Conservation (phyloP, 64 coral and sea anemone genomes). For the Montipora capricornis region DNA sequence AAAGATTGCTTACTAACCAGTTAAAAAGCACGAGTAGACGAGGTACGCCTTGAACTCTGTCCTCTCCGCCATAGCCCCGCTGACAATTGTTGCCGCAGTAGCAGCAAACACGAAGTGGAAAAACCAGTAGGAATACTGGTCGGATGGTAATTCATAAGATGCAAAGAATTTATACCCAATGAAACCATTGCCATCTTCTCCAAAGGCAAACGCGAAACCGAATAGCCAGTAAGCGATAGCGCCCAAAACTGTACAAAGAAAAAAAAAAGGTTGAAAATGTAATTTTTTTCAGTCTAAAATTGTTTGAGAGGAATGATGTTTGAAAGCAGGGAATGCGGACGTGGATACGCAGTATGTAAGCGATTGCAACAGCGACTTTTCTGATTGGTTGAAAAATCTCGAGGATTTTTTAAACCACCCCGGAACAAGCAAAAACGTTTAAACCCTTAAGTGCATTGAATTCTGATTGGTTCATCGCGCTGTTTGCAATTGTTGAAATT, state of each 20-base stretch:
- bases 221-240: constrained; percentile 72
- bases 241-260: constrained; percentile 58
- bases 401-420: too few relatives aligned
- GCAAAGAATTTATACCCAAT: constrained; percentile 73
- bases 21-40: constrained; percentile 71
- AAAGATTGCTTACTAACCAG: constrained; percentile 21
- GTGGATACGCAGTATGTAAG: too few relatives aligned
- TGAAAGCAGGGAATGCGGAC: too few relatives aligned
- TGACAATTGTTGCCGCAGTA: constrained; percentile 85
- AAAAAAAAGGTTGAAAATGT: neutral
- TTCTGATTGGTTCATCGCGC: too few relatives aligned
- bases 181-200: constrained; percentile 50
- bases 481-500: too few relatives aligned
- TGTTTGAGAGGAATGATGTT: neutral
- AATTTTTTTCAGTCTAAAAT: neutral
- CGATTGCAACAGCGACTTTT: too few relatives aligned
- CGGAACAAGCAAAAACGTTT: too few relatives aligned
- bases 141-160: neutral
- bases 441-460: too few relatives aligned
- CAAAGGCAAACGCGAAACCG: constrained; percentile 81
- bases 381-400: too few relatives aligned
- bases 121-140: constrained; percentile 64
- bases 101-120: constrained; percentile 88
- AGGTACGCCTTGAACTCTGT: constrained; percentile 79
- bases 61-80: constrained; percentile 83